A percentile compares a stretch with the other conserved stretches of the same genome.
phyloP scores from a whole-genome alignment of 1,140 invertebrate genomes.

The Luehdorfia chinensis region DNA sequence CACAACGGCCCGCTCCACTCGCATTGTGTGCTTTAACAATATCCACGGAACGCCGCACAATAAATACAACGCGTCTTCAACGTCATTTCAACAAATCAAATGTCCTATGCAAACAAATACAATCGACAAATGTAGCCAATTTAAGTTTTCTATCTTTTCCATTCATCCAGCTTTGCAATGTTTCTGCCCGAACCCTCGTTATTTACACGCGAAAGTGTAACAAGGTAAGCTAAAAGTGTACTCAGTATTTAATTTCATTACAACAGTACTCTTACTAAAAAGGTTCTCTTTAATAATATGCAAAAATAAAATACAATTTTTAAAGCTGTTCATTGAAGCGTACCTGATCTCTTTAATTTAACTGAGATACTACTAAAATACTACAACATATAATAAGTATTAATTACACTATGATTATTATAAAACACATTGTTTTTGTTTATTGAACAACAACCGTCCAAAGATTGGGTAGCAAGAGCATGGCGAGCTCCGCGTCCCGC shows the following conservation, averaged over 20 bases:
- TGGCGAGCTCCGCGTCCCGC: constrained; percentile 47
- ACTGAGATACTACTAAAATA: too few species aligned
- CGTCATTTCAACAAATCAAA: constrained; percentile 60
- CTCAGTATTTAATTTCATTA: not conserved
- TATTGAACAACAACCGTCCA: constrained; percentile 39
- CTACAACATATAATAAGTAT: not conserved
- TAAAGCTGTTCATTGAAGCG: too few species aligned
- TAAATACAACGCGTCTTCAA: constrained; percentile 49
- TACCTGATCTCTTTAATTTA: too few species aligned
- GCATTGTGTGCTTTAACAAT: constrained; percentile 72
- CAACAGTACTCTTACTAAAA: too few species aligned
- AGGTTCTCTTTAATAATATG: too few species aligned
- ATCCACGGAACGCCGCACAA: constrained; percentile 58
- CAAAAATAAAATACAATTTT: too few species aligned
- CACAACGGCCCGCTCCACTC: constrained; percentile 69
- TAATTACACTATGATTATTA: constrained; percentile 14
- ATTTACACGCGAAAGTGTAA: constrained; percentile 5
- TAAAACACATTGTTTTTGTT: constrained; percentile 33
- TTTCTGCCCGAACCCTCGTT: constrained; percentile 6
- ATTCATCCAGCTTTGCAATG: constrained; percentile 11
- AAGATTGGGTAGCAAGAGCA: constrained; percentile 57
- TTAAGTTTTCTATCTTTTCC: constrained; percentile 50
- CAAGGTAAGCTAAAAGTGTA: too few species aligned
- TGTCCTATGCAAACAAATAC: constrained; percentile 51
- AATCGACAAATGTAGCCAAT: constrained; percentile 51